Evolutionary conservation across 2,113 vertebrate species (phyloP), one percentile per base, ranked within the genome.

Genomic region (Sinocyclocheilus anophthalmus): DNA sequence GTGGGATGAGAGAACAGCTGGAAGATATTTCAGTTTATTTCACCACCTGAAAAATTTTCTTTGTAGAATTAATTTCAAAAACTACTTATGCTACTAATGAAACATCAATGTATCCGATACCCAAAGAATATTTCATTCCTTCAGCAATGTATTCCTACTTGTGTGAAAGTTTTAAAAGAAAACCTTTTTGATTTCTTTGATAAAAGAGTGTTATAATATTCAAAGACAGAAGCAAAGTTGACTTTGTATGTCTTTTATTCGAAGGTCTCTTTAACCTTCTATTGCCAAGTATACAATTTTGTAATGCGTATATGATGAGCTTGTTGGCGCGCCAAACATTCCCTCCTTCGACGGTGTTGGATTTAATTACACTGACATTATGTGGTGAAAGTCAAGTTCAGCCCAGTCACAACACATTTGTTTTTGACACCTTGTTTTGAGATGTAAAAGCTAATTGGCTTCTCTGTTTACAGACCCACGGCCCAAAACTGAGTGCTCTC

Each of bases 1-100:
- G 59, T 73, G 65, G 55, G 77, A 86, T 81, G 77, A 84, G 69
- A 70, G 45, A 76, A 69, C 33, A 22, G 22, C n/a, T 76, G 39
- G 61, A 84, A 30, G 26, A n/a, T 37, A 61, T 78, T 55, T 55
- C 48, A 67, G 76, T 76, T 78, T 69, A 37, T 22, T 6, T 42
- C 70, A 9, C 16, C 26, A 67, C 45, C n/a, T 67, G 61, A 13
- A 83, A 55, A 37, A 22, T 9, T 3, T 5, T 37, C 45, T 55
- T 37, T 30, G 16, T 53, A n/a, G 24, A 82, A 82, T 50, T 50
- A 18, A 63, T 82, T 82, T 81, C 59, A 26, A 81, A 65, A 67
- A 30, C 22, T 20, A 1, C n/a, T 50, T 55, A 77, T 57, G 50
- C 50, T 57, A 57, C 50, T 78, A 78, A 57, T 78, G 63, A 69